Evolutionary conservation across 2,797 vertebrate genomes (phyloP), one percentile per base, ranked within the genome.

Genomic region (Sitta carolinensis): DNA sequence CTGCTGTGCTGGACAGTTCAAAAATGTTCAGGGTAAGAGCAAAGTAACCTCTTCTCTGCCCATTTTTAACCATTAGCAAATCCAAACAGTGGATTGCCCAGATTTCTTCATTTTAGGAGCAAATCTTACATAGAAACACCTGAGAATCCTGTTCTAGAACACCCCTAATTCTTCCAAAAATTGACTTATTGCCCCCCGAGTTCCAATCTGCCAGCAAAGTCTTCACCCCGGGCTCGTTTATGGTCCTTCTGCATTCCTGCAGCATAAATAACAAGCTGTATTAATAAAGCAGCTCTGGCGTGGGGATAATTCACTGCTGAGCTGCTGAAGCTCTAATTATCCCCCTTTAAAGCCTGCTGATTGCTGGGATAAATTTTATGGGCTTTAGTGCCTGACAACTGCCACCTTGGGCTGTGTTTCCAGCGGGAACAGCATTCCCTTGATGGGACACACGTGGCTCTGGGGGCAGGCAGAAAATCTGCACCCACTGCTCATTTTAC

Each of bases 261-360:
- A 72, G 68, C 87, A 81, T 64, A 81, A 94, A 87, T 87, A 89
- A 85, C 64, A 40, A 64, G 74, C 57, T 10, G 18, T 22, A 57
- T 86, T 91, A 86, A 91, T 89, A 64, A 87, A 89, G 79, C 47
- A 75, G 55, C 51, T 61, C 84, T 95, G 83, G 51, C 14, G 0
- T 19, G 27, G 52, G 88, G 73, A 64, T 43, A 77, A 87, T 76
- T 89, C 66, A 86, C 43, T 34, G 52, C 21, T 47, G 47, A 73
- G 73, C 61, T 90, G 68, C 91, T 74, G 78, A 85, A 91, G 57
- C 68, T 85, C 84, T 91, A 84, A 94, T 90, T 90, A 90, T 81
- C 43, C 52, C 52, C 69, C 76, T 87, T 79, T 76, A 74, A 85
- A 87, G 61, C 27, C 79, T 83, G 61, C 91, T 93, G 85, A 94